Conservation (phyloP, 92 coral and sea anemone genomes). For the Zoanthus solanderi region DNA sequence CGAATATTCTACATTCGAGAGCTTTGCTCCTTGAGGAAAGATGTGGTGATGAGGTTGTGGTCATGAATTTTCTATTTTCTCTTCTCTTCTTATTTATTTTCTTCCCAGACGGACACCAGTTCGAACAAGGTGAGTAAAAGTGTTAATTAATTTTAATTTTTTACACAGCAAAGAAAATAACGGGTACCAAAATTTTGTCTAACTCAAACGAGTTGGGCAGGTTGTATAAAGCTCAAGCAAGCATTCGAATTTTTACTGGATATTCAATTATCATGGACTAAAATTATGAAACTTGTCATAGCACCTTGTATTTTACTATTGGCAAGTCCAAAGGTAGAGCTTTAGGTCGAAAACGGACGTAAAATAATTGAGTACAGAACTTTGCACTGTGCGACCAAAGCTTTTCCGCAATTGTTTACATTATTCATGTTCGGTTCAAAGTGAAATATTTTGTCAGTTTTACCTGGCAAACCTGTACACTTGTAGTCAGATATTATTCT, state of each 20-base stretch:
- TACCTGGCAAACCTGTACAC: conserved; percentile 14
- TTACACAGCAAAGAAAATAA: background rate
- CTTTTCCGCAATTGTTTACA: conserved; percentile 1
- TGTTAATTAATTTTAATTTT: background rate
- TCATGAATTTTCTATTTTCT: conserved; percentile 50
- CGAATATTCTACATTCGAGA: conserved; percentile 4
- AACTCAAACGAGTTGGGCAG: conserved; percentile 11
- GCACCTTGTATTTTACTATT: background rate
- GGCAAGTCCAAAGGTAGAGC: background rate
- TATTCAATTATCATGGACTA: background rate
- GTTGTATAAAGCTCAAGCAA: conserved; percentile 5
- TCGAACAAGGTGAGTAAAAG: conserved; percentile 37
- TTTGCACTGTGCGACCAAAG: background rate
- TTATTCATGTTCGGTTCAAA: conserved; percentile 25
- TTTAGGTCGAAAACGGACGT: background rate
- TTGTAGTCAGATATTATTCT: conserved; percentile 21
- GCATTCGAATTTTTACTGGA: background rate
- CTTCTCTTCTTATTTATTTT: conserved; percentile 31
- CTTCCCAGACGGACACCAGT: conserved; percentile 35
- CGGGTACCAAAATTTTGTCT: conserved; percentile 27
- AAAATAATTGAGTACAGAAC: conserved; percentile 8
- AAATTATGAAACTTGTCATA: background rate
- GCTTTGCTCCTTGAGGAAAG: conserved; percentile 30
- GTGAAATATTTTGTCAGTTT: conserved; percentile 43
- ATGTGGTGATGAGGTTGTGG: conserved; percentile 51